phyloP scores from a whole-genome alignment of 2,888 invertebrate species.

The Nephrocerus scutellatus region DNA sequence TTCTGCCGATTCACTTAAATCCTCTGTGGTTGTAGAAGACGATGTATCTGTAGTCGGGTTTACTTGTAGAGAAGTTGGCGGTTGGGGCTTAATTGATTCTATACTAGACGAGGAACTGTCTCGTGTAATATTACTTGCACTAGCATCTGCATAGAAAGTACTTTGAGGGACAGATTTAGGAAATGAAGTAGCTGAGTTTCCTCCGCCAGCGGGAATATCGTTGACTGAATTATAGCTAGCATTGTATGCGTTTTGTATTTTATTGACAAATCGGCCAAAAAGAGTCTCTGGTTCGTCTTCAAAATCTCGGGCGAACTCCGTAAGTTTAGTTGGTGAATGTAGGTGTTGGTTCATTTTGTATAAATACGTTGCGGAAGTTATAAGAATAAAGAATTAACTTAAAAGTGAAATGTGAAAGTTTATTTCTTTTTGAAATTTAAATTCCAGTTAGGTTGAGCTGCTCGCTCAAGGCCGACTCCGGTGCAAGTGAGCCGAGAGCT shows the following conservation, averaged over 20 bases:
- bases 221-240: conserved; percentile 46
- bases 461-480: conserved; percentile 43
- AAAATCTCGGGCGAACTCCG: conserved; percentile 62
- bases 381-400: too few species aligned
- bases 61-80: conserved; percentile 28
- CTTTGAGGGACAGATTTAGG: conserved; percentile 30
- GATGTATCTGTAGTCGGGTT: conserved; percentile 20
- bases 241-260: conserved; percentile 47
- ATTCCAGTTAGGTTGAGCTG: conserved; percentile 42
- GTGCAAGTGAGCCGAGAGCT: conserved; percentile 49
- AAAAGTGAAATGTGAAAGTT: too few species aligned
- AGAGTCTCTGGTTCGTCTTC: conserved; percentile 46
- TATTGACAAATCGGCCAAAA: conserved; percentile 45
- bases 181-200: conserved; percentile 21
- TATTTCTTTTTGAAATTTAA: too few species aligned
- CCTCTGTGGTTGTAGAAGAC: conserved; percentile 28
- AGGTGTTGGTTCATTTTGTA: conserved; percentile 54
- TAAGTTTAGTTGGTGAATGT: conserved; percentile 60
- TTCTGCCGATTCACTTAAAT: conserved; percentile 31
- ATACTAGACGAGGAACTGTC: conserved; percentile 26
- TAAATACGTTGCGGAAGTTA: too few species aligned
- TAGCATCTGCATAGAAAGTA: conserved; percentile 33
- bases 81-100: conserved; percentile 26
- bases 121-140: conserved; percentile 15
- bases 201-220: conserved; percentile 33